Base-by-base conservation (phyloP, 2,888 invertebrate species). In the Arge pagana region DNA sequence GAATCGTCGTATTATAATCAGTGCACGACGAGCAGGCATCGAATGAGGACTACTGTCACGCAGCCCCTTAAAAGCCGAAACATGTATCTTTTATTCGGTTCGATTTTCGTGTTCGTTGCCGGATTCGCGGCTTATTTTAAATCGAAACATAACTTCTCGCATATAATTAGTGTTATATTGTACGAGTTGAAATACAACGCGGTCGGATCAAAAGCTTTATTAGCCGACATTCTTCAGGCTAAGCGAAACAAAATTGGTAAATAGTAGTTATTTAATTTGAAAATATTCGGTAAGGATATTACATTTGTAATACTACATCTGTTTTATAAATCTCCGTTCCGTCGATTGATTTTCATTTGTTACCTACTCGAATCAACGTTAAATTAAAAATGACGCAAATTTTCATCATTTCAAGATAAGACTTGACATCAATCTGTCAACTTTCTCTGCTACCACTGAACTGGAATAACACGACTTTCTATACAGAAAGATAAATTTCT, bases 151-250 rank as follows among this genome's bases (percentile, higher is more conserved):
- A 79, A 81, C 2, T 56, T 83, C 8, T 79, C 78, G 60, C 68
- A 81, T 60, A 76, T 84, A 48, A 65, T 82, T 48, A 78, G 78
- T 48, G 83, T 84, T 60, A 72, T 83, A 13, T 77, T 80, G 57
- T 80, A 79, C 68, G 79, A 81, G 55, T 48, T 84, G 50, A 78
- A 82, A 56, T 85, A 85, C 76, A 83, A 84, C 66, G 75, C 82
- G 54, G 75, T 85, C 37, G 87, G 86, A 50, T 77, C 77, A 3
- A 80, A 78, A 49, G 84, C 82, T 10, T 68, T 85, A 24, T 70
- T 85, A 55, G 83, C 85, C 65, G 87, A 87, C 72, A 76, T 81
- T 71, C 64, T 83, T 18, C 81, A 82, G 66, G 75, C 79, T 19
- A 74, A 78, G 54, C 74, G 78, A 56, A 86, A 87, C 74, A 83